A percentile compares a stretch with the other conserved stretches of the same genome.
Conservation (phyloP, 1,140 invertebrate species). For the Pristionchus pacificus region DNA sequence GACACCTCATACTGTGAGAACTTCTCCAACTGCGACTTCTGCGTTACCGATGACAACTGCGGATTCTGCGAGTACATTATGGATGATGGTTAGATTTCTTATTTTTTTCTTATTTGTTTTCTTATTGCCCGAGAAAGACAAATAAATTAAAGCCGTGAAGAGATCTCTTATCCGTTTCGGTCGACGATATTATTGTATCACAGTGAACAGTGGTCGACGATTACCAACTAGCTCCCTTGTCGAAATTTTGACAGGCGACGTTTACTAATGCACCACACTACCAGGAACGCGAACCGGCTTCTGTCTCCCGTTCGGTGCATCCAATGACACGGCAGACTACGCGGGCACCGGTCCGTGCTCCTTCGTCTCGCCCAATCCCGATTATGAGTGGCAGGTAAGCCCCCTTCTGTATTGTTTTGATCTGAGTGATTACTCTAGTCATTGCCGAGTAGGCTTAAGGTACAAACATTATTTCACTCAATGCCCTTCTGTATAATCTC, state of each 20-base stretch:
- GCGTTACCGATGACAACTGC: constrained; percentile 43
- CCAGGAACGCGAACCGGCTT: constrained; percentile 2
- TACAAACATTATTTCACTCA: no score
- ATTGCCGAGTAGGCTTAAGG: background rate
- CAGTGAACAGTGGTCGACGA: constrained; percentile 9
- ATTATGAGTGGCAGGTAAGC: background rate
- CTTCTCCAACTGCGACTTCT: constrained; percentile 44
- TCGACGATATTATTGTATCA: no score
- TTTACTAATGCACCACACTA: no score
- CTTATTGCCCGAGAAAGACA: background rate
- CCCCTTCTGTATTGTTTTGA: no score
- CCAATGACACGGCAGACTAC: constrained; percentile 7
- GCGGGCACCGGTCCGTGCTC: constrained; percentile 23
- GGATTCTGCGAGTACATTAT: constrained; percentile 40
- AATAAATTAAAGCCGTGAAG: no score
- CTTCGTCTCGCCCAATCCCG: background rate
- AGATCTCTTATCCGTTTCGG: no score
- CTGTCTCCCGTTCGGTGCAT: constrained; percentile 8
- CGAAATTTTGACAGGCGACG: constrained; percentile 13
- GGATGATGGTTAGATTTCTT: constrained; percentile 14
- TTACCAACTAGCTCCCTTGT: constrained; percentile 15
- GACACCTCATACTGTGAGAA: background rate
- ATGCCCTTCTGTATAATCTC: no score
- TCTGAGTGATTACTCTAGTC: no score
- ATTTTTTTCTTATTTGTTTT: constrained; percentile 28